Evolutionary conservation across 2,888 invertebrate genomes (phyloP).

Genomic region (Gisinianus flammeolus): DNA sequence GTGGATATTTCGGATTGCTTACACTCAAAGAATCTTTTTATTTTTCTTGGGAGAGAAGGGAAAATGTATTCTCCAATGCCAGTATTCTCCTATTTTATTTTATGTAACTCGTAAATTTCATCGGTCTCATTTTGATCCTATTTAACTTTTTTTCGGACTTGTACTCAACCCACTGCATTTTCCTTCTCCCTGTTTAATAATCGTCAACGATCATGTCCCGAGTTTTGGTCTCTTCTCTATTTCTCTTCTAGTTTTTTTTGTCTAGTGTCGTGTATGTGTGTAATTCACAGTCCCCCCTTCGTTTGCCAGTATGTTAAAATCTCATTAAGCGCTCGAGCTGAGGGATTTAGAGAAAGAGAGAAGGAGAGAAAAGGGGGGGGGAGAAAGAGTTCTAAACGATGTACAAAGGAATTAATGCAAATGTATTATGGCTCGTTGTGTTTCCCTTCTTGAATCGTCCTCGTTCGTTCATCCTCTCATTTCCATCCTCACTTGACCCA

Average conservation of each 20-base stretch:
- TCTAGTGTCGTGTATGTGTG: background rate
- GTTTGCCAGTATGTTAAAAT: no score
- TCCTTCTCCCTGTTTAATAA: no score
- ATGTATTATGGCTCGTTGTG: no score
- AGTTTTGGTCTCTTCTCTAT: background rate
- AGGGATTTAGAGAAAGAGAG: no score
- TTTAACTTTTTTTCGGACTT: constrained; percentile 1
- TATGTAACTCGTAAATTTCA: constrained; percentile 15
- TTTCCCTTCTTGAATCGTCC: no score
- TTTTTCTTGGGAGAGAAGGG: background rate
- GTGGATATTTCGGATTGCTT: background rate
- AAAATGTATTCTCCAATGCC: background rate
- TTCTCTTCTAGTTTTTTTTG: background rate
- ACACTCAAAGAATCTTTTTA: background rate
- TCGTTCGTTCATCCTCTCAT: no score
- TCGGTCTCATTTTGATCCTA: background rate
- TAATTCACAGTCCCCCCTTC: background rate
- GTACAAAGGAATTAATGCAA: no score
- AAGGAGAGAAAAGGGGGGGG: no score
- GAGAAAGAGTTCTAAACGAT: no score
- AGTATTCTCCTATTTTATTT: background rate
- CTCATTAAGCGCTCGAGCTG: no score
- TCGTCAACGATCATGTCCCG: background rate
- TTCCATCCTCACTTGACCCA: no score
- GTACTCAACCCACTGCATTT: no score